phyloP scores from a whole-genome alignment of 2,797 vertebrate genomes.

The Tapera naevia region DNA sequence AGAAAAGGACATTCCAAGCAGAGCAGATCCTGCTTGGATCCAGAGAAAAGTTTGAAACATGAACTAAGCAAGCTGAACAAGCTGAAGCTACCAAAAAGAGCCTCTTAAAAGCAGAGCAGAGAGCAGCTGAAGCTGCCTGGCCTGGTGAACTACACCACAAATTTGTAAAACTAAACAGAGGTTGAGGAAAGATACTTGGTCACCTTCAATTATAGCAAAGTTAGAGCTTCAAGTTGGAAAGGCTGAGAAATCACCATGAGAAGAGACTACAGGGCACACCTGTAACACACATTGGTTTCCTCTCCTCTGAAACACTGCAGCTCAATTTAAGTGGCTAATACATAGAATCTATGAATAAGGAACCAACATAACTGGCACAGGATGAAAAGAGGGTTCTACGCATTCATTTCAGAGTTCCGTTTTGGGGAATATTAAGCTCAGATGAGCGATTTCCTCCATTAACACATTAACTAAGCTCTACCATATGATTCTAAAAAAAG shows the following conservation, averaged over 20 bases:
- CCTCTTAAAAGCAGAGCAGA: neutral
- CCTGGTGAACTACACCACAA: neutral
- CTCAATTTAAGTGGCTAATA: neutral
- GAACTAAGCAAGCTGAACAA: neutral
- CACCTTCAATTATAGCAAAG: neutral
- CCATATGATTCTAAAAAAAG: slow-evolving; percentile 17
- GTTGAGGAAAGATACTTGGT: neutral
- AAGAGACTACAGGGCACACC: neutral
- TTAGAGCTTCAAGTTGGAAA: neutral
- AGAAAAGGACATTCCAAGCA: neutral
- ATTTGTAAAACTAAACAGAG: neutral
- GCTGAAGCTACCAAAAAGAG: neutral
- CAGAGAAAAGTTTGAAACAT: neutral
- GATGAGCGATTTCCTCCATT: neutral
- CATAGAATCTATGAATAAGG: neutral
- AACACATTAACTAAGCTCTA: neutral
- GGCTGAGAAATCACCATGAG: neutral
- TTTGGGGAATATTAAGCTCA: neutral
- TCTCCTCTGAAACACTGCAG: neutral
- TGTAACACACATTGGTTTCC: neutral
- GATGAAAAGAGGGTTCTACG: neutral
- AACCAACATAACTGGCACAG: neutral
- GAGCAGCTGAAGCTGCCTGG: neutral
- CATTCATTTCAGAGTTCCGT: neutral
- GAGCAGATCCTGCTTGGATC: neutral